Evolutionary conservation across 2,888 invertebrate genomes (phyloP), one percentile per base, ranked within the genome.

Genomic region (Agonum fuliginosum): DNA sequence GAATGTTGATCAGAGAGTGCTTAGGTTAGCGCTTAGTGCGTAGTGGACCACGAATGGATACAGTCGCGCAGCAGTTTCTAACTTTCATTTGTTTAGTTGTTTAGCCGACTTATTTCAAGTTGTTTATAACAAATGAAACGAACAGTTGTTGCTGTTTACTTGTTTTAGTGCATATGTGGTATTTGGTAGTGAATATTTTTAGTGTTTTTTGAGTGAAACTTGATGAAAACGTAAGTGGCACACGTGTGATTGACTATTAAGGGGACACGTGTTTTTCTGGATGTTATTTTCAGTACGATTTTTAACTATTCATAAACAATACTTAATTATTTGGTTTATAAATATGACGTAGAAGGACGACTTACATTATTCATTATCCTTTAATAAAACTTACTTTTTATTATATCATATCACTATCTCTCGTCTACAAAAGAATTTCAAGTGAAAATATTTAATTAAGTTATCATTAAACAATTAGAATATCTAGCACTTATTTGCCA

Each of bases 1-100:
- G 19, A 43, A 27, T 46, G 46, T 43, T 43, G 46, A 43, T 46
- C 41, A 43, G 37, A 37, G 65, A 24, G 43, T 22, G 70, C 69
- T 19, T 67, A 41, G 67, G 12, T 8, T 30, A 70, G 70, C 54
- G 30, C 17, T 70, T 70, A 70, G 70, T 70, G 70, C 70, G 70
- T 70, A 70, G 70, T 70, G 70, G 46, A 70, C 70, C 70, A 46
- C 24, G 24, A 10, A 22, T 43, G 27, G 6, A 70, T 3, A 19
- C 37, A 24, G 70, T 70, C 43, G 70, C 46, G 46, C 8, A 14
- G 14, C 46, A 27, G 37, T 46, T 43, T 70, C 46, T 46, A 62
- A 62, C 46, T 70, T 70, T 70, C 70, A 70, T 70, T 70, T 70
- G 70, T 70, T 70, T 46, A 43, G 8, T 46, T 46, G 46, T 46